Evolutionary conservation across 2,888 invertebrate genomes (phyloP).

Genomic region (Drosophila melanocephala): DNA sequence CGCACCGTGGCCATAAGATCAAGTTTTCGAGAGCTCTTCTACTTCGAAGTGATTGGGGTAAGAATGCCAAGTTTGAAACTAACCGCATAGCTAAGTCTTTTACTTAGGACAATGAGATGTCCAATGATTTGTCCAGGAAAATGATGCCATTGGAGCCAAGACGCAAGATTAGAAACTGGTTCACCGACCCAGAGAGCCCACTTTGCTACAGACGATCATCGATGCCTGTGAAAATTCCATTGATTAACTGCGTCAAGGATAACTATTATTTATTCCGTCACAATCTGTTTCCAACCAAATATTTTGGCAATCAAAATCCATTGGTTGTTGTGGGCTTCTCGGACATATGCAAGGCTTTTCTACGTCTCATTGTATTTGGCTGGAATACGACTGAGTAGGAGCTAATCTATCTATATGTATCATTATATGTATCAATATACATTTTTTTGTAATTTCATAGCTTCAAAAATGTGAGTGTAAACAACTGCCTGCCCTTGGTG

Average conservation of each 20-base stretch:
- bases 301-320: constrained; percentile 53
- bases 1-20: constrained; percentile 71
- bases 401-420: no score
- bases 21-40: constrained; percentile 68
- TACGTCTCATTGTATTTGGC: constrained; percentile 72
- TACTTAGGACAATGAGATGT: constrained; percentile 35
- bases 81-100: not conserved
- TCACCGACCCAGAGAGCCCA: constrained; percentile 15
- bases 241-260: constrained; percentile 49
- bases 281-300: constrained; percentile 58
- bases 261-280: constrained; percentile 59
- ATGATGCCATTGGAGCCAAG: constrained; percentile 82
- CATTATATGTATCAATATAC: not conserved
- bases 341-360: constrained; percentile 69
- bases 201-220: constrained; percentile 2
- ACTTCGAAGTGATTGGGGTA: constrained; percentile 52
- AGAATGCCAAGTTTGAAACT: constrained; percentile 2
- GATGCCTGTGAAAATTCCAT: not conserved
- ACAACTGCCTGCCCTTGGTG: constrained; percentile 66
- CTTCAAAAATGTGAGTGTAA: constrained; percentile 26
- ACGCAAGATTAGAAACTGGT: constrained; percentile 58
- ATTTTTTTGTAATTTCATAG: not conserved
- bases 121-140: constrained; percentile 68
- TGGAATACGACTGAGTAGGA: constrained; percentile 74
- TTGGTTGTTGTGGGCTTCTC: constrained; percentile 77